Conservation (phyloP, 2,888 invertebrate genomes). For the Eumacrocentrus americanus region DNA sequence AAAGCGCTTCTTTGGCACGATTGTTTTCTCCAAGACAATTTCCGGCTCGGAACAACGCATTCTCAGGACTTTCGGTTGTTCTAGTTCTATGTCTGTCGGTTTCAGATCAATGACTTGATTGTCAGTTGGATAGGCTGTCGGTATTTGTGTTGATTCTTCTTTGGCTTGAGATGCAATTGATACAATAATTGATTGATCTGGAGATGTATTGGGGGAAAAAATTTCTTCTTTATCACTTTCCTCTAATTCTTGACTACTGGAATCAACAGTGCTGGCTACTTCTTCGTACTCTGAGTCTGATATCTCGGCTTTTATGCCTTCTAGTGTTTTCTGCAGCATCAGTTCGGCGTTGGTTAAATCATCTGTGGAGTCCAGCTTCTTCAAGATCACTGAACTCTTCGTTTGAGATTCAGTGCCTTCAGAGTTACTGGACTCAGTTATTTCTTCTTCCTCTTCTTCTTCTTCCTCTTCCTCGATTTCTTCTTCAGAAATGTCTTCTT, state of each 20-base stretch:
- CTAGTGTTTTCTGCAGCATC: slow-evolving; percentile 53
- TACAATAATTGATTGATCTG: slow-evolving; percentile 10
- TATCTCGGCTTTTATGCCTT: slow-evolving; percentile 54
- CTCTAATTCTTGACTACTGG: slow-evolving; percentile 5
- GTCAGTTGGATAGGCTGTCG: slow-evolving; percentile 35
- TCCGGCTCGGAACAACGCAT: slow-evolving; percentile 31
- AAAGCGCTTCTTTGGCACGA: slow-evolving; percentile 50
- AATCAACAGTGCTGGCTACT: slow-evolving; percentile 35
- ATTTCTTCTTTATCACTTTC: slow-evolving; percentile 17
- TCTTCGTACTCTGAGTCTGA: slow-evolving; percentile 52
- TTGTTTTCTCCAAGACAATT: slow-evolving; percentile 33
- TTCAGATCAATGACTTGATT: slow-evolving; percentile 36
- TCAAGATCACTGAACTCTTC: slow-evolving; percentile 19
- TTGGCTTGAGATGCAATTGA: background rate
- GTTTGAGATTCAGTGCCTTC: slow-evolving; percentile 15
- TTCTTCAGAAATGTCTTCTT: slow-evolving; percentile 58
- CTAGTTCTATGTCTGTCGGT: slow-evolving; percentile 46
- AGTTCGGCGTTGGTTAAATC: slow-evolving; percentile 52
- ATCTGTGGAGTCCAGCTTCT: slow-evolving; percentile 35
- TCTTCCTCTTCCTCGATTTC: slow-evolving; percentile 18
- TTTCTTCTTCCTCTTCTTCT: slow-evolving; percentile 17
- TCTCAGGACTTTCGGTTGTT: slow-evolving; percentile 31
- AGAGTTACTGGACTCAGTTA: slow-evolving; percentile 25
- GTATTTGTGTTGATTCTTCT: slow-evolving; percentile 18
- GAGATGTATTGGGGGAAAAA: slow-evolving; percentile 23